These are phyloP conservation scores for Epizoanthus ramosus DNA, from an alignment of 92 coral and sea anemone genomes.

Conservation along the genomic window DNA sequence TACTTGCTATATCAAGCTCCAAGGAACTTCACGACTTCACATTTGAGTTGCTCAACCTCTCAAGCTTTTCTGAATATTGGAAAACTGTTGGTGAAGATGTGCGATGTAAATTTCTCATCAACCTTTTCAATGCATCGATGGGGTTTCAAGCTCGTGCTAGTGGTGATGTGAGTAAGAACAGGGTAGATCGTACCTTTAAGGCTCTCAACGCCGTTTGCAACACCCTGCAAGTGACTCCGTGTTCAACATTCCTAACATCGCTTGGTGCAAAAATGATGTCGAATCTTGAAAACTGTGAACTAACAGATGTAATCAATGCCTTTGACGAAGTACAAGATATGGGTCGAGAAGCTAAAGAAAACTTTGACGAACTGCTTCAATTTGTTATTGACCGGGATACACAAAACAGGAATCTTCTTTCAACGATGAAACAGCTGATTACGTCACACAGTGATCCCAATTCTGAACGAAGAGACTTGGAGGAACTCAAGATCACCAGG, in stretches of 20 bases:
- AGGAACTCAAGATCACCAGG: neutral
- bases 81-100: slow-evolving; percentile 5
- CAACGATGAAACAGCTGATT: slow-evolving; percentile 7
- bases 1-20: neutral
- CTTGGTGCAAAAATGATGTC: neutral
- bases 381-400: slow-evolving; percentile 16
- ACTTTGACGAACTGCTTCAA: slow-evolving; percentile 6
- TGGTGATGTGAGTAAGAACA: neutral
- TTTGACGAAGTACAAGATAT: slow-evolving; percentile 30
- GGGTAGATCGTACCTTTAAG: neutral
- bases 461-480: neutral
- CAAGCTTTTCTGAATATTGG: slow-evolving; percentile 15
- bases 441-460: neutral
- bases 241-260: neutral
- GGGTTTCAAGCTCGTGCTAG: slow-evolving; percentile 13
- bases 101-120: neutral
- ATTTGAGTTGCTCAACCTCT: neutral
- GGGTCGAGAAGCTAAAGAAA: slow-evolving; percentile 9
- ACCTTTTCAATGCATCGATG: neutral
- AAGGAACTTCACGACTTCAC: slow-evolving; percentile 18
- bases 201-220: neutral
- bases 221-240: slow-evolving; percentile 12
- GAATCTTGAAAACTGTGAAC: neutral
- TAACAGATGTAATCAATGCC: slow-evolving; percentile 21
- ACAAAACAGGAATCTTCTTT: neutral